phyloP scores from a whole-genome alignment of 2,113 vertebrate genomes.

The Oncorhynchus mykiss region DNA sequence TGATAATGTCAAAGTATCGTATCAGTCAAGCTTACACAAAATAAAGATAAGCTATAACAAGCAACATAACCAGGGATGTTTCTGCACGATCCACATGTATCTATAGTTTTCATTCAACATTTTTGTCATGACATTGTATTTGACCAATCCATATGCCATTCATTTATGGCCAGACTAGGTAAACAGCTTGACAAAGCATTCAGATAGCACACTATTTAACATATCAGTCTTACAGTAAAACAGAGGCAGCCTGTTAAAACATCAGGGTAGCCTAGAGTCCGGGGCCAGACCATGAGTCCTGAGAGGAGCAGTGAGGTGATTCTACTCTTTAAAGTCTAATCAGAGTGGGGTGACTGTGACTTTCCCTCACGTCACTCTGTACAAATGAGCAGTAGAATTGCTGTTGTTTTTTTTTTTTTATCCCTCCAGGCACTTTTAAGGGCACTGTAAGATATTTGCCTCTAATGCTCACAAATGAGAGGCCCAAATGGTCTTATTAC shows the following conservation, averaged over 20 bases:
- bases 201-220: not conserved
- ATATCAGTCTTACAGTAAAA: not conserved
- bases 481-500: conserved; percentile 78
- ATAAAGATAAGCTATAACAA: too few species aligned
- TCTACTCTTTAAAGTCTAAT: conserved; percentile 6
- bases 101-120: too few species aligned
- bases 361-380: conserved; percentile 49
- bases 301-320: not conserved
- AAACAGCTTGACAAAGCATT: too few species aligned
- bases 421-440: conserved; percentile 70
- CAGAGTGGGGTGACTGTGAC: not conserved
- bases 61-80: too few species aligned
- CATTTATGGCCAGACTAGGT: not conserved
- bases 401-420: conserved; percentile 50
- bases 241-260: not conserved
- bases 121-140: not conserved
- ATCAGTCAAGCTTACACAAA: not conserved
- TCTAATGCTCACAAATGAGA: conserved; percentile 75
- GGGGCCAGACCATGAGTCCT: not conserved
- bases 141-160: not conserved
- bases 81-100: too few species aligned
- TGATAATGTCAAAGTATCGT: not conserved
- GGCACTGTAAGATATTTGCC: conserved; percentile 72
- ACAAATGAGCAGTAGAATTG: conserved; percentile 45
- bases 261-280: not conserved